Base-by-base conservation (phyloP, 2,113 vertebrate species). In the Alaudala cheleensis region DNA sequence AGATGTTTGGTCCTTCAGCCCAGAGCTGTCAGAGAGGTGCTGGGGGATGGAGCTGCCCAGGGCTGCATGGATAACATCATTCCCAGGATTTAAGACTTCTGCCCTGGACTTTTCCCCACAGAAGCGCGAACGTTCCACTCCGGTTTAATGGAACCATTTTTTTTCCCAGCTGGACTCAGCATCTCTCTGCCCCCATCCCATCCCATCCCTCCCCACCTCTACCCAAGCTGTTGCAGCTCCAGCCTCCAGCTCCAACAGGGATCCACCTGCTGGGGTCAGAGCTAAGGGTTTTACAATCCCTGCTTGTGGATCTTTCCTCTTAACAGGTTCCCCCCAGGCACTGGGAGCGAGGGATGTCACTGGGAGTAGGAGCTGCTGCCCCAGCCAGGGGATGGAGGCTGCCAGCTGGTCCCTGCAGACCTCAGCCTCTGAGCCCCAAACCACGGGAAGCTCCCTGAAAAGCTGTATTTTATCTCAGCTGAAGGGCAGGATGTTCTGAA, bases 241-340 rank as follows among this genome's bases (percentile, higher is more conserved):
- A 56, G 14, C 47, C 74, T 25, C 39, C 51, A 49, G 34, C 17
- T 29, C 12, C 5, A 4, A 6, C 51, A 70, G n/a, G 18, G 1
- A 60, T 24, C 45, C 14, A 20, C 54, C 34, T 2, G 2, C 53
- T 6, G 2, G 53, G 69, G 50, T 10, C 15, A 1, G 25, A 45
- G 19, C 21, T 17, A 4, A 51, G 44, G 40, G 29, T 12, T 83
- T 81, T 25, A 14, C 42, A 51, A 23, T 15, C 39, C 49, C 67
- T 40, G 6, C 9, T 2, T 2, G 49, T 0, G 2, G 40, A 69
- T 23, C 18, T 53, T 50, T 22, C 2, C 8, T 31, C 12, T 22
- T 2, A 8, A 22, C 11, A 24, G 44, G 34, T 2, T 42, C 8
- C 42, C 25, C 33, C 22, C 1, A 1, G 42, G 42, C 4, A 3